These are phyloP conservation scores for Iselma pallidipennis DNA, from an alignment of 2,888 invertebrate species.

Conservation along the genomic window DNA sequence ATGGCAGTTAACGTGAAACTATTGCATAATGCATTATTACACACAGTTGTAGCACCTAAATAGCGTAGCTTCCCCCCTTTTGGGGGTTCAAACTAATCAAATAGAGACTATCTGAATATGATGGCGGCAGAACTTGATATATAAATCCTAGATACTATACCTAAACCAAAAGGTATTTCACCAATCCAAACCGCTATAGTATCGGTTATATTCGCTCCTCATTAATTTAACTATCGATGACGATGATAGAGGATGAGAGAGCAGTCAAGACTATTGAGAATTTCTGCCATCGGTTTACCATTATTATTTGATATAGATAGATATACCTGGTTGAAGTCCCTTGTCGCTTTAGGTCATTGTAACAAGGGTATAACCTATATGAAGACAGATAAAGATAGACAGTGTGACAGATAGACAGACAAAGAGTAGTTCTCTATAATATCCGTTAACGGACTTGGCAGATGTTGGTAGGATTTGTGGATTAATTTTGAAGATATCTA, in stretches of 20 bases:
- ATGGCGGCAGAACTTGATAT: background rate
- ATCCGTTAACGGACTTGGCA: conserved; percentile 21
- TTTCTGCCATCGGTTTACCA: conserved; percentile 31
- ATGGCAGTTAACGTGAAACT: conserved; percentile 35
- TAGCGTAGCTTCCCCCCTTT: background rate
- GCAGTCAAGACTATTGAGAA: conserved; percentile 36
- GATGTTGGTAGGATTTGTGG: conserved; percentile 24
- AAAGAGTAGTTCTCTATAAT: background rate
- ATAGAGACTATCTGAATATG: background rate
- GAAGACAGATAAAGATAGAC: background rate
- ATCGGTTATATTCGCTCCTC: conserved; percentile 12
- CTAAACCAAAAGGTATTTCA: conserved; percentile 21
- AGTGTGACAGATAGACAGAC: background rate
- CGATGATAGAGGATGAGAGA: background rate
- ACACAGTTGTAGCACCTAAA: conserved; percentile 13
- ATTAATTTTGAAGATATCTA: conserved; percentile 21
- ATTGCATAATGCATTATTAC: conserved; percentile 36
- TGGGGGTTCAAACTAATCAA: background rate
- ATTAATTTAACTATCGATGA: conserved; percentile 34
- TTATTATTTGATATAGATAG: conserved; percentile 32
- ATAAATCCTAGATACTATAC: background rate
- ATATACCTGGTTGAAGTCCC: conserved; percentile 19
- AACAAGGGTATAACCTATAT: conserved; percentile 25
- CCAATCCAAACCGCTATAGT: conserved; percentile 19
- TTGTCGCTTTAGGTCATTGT: conserved; percentile 27